A percentile compares a stretch with the other conserved stretches of the same genome.
Evolutionary conservation across 2,797 vertebrate species (phyloP).

Genomic region (Lutjanus argentimaculatus): DNA sequence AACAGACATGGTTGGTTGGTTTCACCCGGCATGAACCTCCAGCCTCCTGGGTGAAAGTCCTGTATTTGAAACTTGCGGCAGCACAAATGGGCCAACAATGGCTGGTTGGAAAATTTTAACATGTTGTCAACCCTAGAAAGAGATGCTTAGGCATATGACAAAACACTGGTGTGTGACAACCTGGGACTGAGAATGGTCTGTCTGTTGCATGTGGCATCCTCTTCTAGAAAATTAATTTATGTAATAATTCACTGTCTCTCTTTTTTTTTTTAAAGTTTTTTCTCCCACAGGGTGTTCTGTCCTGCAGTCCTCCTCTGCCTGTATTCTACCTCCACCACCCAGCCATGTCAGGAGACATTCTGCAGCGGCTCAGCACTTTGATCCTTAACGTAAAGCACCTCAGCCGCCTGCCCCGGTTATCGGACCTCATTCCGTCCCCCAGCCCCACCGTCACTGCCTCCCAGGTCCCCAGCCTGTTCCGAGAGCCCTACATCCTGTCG

Average conservation of each 20-base stretch:
- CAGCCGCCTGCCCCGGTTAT: slow-evolving; percentile 84
- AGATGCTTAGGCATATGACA: too few relatives aligned
- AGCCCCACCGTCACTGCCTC: slow-evolving; percentile 87
- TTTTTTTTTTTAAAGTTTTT: not conserved
- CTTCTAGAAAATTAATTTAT: not conserved
- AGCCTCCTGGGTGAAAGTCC: too few relatives aligned
- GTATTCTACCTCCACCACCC: not conserved
- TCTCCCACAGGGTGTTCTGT: not conserved
- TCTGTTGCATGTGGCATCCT: not conserved
- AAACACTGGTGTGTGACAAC: too few relatives aligned
- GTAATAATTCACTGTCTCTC: not conserved
- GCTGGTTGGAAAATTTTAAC: too few relatives aligned
- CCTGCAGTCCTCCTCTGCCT: not conserved
- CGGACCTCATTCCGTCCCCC: slow-evolving; percentile 86
- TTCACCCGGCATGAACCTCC: too few relatives aligned
- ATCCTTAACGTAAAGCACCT: slow-evolving; percentile 89
- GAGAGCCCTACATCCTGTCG: slow-evolving; percentile 91
- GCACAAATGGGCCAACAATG: too few relatives aligned
- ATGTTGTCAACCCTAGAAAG: too few relatives aligned
- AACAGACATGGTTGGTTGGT: too few relatives aligned
- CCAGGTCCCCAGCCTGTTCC: slow-evolving; percentile 91
- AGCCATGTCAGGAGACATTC: slow-evolving; percentile 70
- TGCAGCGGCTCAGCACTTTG: slow-evolving; percentile 88
- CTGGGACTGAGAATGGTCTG: too few relatives aligned
- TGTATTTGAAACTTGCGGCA: too few relatives aligned